Evolutionary conservation across 2,113 vertebrate genomes (phyloP), one percentile per base, ranked within the genome.

Genomic region (Odontophorus gujanensis): DNA sequence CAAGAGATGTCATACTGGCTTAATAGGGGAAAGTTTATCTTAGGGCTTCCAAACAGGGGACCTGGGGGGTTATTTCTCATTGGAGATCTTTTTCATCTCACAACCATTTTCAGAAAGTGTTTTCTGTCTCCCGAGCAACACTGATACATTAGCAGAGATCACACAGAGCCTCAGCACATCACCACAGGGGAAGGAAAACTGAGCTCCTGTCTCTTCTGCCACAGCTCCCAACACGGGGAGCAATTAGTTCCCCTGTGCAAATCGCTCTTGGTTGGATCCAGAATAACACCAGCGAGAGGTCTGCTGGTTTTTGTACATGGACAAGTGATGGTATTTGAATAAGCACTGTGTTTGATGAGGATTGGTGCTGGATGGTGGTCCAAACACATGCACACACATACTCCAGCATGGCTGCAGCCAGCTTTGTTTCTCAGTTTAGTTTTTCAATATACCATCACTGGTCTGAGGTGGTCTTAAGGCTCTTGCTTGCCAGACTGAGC

Each of bases 121-220:
- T 74, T 74, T 81, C 77, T 62, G 73, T 87, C 84, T 92, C 91
- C 84, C 63, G 84, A 95, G 61, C 91, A 95, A 53, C 89, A 9
- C 8, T 11, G 20, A 24, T 74, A 21, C 0, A 6, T 30, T 20
- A 72, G 47, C 51, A 48, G 7, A 14, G 43, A 66, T 47, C 92
- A 75, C 66, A 74, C 34, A 38, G 32, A 82, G 30, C 21, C 50
- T 65, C 3, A 0, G 47, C 7, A 50, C 48, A 28, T n/a, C 81
- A n/a, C 48, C 1, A 1, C 0, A 11, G 5, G 51, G 36, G 59
- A 40, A 76, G 45, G 63, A 80, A 61, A 22, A 26, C 25, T 25
- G 12, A 28, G 32, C 43, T 84, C 80, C 69, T n/a, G 43, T 47
- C 6, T 50, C 34, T 45, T 55, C 73, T 83, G 42, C 28, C 45